Base-by-base conservation (phyloP, 2,113 vertebrate species). In the Tichodroma muraria region DNA sequence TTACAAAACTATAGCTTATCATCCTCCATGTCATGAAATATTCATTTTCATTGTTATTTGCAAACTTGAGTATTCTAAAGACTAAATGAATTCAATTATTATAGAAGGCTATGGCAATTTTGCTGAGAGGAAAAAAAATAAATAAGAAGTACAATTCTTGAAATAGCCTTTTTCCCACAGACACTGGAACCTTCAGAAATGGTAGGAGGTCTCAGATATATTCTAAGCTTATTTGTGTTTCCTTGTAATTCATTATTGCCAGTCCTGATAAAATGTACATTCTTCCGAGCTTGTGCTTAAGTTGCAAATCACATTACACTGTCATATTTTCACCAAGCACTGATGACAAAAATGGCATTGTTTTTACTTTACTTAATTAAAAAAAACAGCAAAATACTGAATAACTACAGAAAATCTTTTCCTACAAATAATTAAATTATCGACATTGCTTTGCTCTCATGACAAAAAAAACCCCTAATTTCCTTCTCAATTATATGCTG, bases 401-500 rank as follows among this genome's bases (percentile, higher is more conserved):
- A 57, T 28, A 89, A 94, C 70, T 79, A 91, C 28, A 15, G 72
- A 95, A 96, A 96, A 61, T 64, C 54, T 89, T 93, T 93, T 93
- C 92, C 92, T 90, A 91, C 49, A 24, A 89, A 90, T 94, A 90
- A 97, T 95, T 95, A 91, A 95, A 96, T 97, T 96, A 96, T 85
- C 11, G 1, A 24, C 76, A 91, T 72, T 90, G 82, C 92, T 96
- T 87, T 87, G 66, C 57, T 92, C 68, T 91, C 60, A 37, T 4
- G 1, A 79, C 9, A 56, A 90, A 93, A 97, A 97, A 52, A 4
- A 1, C 10, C 56, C 17, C 76, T 95, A 15, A 93, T 97, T 97
- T 97, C 96, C 95, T 97, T 97, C 95, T 85, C 95, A 97, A 97
- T 97, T 97, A 97, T 94, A 96, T 96, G 93, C 93, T 95, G 92